phyloP scores from a whole-genome alignment of 2,113 vertebrate genomes.

The Corydoras maculifer region DNA sequence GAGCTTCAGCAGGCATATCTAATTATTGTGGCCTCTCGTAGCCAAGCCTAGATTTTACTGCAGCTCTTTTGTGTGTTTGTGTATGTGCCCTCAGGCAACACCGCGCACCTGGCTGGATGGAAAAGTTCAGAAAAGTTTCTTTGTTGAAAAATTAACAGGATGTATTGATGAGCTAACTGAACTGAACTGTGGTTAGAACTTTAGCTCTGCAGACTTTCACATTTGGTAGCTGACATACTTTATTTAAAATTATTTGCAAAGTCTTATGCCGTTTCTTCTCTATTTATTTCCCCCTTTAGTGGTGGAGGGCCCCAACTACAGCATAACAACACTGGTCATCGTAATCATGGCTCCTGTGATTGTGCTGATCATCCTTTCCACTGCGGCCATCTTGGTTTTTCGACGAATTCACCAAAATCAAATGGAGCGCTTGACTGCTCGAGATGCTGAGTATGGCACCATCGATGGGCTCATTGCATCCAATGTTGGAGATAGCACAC shows the following conservation, averaged over 20 bases:
- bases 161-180: constrained; percentile 1
- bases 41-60: constrained; percentile 18
- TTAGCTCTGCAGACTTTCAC: not conserved
- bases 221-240: not conserved
- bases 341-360: constrained; percentile 78
- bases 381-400: constrained; percentile 75
- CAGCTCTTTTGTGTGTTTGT: constrained; percentile 5
- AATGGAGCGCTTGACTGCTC: constrained; percentile 84
- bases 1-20: constrained; percentile 21
- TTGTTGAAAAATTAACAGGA: constrained; percentile 9
- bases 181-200: constrained; percentile 7
- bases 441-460: constrained; percentile 91
- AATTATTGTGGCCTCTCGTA: constrained; percentile 28
- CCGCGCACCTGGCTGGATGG: constrained; percentile 23
- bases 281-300: constrained; percentile 37
- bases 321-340: constrained; percentile 74
- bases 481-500: constrained; percentile 93
- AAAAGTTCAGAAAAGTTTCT: not conserved
- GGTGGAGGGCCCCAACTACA: constrained; percentile 71
- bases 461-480: constrained; percentile 95
- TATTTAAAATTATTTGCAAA: too few species aligned
- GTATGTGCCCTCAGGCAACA: constrained; percentile 9
- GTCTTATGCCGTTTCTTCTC: too few species aligned
- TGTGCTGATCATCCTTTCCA: constrained; percentile 76
- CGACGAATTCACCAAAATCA: constrained; percentile 81